Evolutionary conservation across 2,888 invertebrate species (phyloP).

Genomic region (Caenorhabditis drosophilae): DNA sequence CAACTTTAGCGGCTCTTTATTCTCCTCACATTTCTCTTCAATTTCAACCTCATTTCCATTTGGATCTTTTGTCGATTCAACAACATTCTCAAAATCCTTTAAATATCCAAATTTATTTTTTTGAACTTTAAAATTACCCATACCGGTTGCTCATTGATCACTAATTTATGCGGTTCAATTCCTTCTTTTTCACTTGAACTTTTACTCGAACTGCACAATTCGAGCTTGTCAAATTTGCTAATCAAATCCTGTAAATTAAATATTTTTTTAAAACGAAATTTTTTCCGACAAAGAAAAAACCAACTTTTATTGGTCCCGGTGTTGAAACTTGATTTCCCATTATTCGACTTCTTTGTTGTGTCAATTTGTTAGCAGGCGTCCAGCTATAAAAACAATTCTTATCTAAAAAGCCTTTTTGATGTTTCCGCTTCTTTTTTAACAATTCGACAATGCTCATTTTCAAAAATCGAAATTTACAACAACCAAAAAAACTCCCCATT

Average conservation of each 20-base stretch:
- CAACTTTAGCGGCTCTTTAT: not conserved
- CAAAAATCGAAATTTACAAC: not conserved
- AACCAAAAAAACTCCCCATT: not conserved
- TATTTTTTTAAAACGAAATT: not conserved
- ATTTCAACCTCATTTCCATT: constrained; percentile 19
- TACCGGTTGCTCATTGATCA: constrained; percentile 36
- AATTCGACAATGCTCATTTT: too few species aligned
- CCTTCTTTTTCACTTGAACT: constrained; percentile 4
- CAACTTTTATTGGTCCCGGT: constrained; percentile 22
- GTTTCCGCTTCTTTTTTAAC: too few species aligned
- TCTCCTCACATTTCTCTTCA: not conserved
- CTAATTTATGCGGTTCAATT: constrained; percentile 30
- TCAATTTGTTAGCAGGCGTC: too few species aligned
- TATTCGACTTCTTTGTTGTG: too few species aligned
- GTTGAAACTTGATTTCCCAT: constrained; percentile 40
- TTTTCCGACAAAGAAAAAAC: constrained; percentile 1
- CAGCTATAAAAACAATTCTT: too few species aligned
- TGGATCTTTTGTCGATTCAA: constrained; percentile 24
- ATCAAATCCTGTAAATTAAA: constrained; percentile 18
- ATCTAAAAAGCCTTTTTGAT: too few species aligned
- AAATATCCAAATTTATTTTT: not conserved
- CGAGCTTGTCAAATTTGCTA: constrained; percentile 29
- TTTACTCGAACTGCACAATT: constrained; percentile 29
- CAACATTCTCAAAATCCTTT: constrained; percentile 5
- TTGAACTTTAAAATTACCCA: constrained; percentile 2